A percentile compares a stretch with the other conserved stretches of the same genome.
phyloP scores from a whole-genome alignment of 2,113 vertebrate genomes.

The Arizona elegans region DNA sequence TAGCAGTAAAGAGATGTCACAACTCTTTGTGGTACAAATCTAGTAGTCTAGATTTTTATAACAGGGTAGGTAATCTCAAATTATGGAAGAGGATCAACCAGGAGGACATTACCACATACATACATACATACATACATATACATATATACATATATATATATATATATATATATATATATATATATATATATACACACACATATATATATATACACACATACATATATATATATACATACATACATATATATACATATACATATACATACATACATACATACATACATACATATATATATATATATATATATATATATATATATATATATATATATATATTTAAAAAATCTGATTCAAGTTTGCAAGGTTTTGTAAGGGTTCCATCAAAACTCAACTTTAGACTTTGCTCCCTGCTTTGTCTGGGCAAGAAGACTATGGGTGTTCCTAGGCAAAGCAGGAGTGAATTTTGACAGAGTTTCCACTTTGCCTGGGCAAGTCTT shows the following conservation, averaged over 20 bases:
- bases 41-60: neutral
- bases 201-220: no score
- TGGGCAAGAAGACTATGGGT: neutral
- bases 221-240: no score
- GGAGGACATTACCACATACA: no score
- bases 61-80: neutral
- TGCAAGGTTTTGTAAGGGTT: neutral
- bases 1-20: neutral
- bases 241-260: no score
- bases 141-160: no score
- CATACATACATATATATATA: no score
- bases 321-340: neutral
- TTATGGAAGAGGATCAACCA: neutral
- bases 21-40: neutral
- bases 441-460: neutral
- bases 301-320: no score
- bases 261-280: no score
- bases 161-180: no score
- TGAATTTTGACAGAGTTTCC: neutral
- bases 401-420: neutral
- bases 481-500: neutral
- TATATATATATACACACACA: no score
- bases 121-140: no score
- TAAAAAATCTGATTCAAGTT: neutral
- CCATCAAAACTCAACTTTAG: neutral